phyloP scores from a whole-genome alignment of 2,797 vertebrate genomes.

The Phalloptychus januarius region DNA sequence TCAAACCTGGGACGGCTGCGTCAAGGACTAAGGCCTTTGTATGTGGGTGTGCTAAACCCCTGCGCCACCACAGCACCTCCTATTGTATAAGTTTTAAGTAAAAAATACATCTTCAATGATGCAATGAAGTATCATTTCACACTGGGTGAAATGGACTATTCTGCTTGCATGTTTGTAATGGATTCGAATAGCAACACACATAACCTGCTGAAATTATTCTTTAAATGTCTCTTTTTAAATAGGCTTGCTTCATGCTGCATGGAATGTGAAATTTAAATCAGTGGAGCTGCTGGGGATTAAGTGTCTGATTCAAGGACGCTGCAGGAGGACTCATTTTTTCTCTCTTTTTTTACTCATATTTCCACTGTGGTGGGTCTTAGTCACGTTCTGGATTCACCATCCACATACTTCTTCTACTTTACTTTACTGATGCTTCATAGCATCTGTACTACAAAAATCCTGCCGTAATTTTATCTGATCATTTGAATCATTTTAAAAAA shows the following conservation, averaged over 20 bases:
- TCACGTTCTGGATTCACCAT: neutral
- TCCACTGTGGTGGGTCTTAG: neutral
- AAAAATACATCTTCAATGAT: constrained; percentile 1
- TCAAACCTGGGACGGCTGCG: too few species aligned
- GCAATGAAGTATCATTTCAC: neutral
- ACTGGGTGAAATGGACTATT: neutral
- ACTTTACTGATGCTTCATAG: neutral
- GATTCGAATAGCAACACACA: constrained; percentile 15
- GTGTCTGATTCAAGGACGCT: constrained; percentile 52
- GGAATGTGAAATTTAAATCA: constrained; percentile 46
- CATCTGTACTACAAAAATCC: too few species aligned
- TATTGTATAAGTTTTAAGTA: constrained; percentile 21
- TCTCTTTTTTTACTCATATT: constrained; percentile 1
- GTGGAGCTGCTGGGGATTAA: constrained; percentile 44
- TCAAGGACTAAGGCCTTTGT: too few species aligned
- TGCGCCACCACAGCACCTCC: too few species aligned
- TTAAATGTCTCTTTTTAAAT: constrained; percentile 22
- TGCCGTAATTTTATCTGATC: too few species aligned
- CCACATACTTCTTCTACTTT: neutral
- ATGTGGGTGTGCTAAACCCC: too few species aligned
- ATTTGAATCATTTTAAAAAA: too few species aligned
- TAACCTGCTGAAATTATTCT: constrained; percentile 36
- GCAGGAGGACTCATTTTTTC: constrained; percentile 32
- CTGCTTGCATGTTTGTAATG: constrained; percentile 10
- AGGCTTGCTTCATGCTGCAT: constrained; percentile 30